Conservation (phyloP, 2,888 invertebrate genomes). For the Sisyra terminalis region DNA sequence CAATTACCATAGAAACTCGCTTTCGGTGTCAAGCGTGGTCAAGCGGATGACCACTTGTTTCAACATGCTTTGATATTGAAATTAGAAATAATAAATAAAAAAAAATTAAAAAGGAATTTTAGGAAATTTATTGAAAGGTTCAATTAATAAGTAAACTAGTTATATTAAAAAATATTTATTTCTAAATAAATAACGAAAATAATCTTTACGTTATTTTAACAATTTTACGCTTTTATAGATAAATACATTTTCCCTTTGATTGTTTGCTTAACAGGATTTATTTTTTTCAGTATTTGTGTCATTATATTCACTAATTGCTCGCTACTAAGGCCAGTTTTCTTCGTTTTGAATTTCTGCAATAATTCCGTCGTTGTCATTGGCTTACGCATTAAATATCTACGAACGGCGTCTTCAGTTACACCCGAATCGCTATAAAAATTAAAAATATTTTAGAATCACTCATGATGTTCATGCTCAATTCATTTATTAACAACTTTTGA, state of each 20-base stretch:
- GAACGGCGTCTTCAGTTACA: constrained; percentile 86
- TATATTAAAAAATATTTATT: too few relatives aligned
- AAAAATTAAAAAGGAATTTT: too few relatives aligned
- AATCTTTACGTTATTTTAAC: too few relatives aligned
- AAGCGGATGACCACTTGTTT: too few relatives aligned
- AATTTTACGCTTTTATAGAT: constrained; percentile 44
- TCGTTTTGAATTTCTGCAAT: constrained; percentile 87
- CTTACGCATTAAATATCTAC: constrained; percentile 86
- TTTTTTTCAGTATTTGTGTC: constrained; percentile 86
- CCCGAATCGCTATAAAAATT: constrained; percentile 57
- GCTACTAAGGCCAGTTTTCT: constrained; percentile 77
- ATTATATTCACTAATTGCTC: constrained; percentile 86
- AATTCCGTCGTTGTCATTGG: constrained; percentile 97
- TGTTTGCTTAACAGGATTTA: constrained; percentile 83
- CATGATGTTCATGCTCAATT: background rate
- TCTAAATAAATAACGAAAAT: too few relatives aligned
- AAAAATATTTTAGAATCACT: background rate
- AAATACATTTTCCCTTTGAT: constrained; percentile 91
- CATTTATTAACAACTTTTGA: background rate
- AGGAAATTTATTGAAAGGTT: too few relatives aligned
- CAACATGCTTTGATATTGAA: too few relatives aligned
- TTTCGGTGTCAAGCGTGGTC: too few relatives aligned
- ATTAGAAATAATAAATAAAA: too few relatives aligned
- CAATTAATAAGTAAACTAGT: too few relatives aligned
- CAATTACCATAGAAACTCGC: too few relatives aligned